Conservation (phyloP, 2,113 vertebrate species). For the Ursus arctos region DNA sequence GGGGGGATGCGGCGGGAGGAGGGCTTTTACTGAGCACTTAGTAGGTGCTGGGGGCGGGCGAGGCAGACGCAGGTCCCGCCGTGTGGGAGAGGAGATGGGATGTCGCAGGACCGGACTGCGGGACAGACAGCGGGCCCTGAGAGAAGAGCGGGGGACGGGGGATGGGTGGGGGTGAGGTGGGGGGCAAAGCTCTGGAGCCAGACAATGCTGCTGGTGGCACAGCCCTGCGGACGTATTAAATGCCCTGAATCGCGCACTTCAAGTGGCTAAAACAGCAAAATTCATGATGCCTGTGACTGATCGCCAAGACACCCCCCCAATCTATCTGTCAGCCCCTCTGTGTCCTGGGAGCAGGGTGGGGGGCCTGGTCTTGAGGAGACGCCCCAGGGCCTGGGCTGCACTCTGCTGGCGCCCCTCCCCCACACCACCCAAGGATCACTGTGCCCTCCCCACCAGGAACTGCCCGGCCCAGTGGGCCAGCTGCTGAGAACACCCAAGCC, state of each 20-base stretch:
- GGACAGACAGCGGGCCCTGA: background rate
- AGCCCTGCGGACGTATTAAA: rapidly evolving
- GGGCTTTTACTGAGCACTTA: background rate
- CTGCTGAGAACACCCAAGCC: background rate
- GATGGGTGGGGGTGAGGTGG: no score
- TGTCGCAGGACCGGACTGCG: background rate
- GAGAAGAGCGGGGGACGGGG: background rate
- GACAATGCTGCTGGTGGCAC: rapidly evolving
- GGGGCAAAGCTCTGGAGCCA: background rate
- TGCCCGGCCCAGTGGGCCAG: background rate
- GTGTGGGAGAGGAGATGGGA: background rate
- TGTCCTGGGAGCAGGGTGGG: rapidly evolving
- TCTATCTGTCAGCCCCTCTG: background rate
- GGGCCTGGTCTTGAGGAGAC: background rate
- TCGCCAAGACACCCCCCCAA: background rate
- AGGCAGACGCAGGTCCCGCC: background rate
- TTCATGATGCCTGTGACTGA: rapidly evolving
- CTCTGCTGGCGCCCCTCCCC: background rate
- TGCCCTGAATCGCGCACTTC: rapidly evolving
- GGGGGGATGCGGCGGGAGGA: background rate
- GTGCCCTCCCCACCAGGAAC: background rate
- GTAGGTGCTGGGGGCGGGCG: background rate
- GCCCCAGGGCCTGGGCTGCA: background rate
- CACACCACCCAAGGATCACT: background rate
- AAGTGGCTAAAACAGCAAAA: background rate